A percentile compares a stretch with the other conserved stretches of the same genome.
Conservation (phyloP, 2,797 vertebrate species). For the Ctenopoma kingsleyae region DNA sequence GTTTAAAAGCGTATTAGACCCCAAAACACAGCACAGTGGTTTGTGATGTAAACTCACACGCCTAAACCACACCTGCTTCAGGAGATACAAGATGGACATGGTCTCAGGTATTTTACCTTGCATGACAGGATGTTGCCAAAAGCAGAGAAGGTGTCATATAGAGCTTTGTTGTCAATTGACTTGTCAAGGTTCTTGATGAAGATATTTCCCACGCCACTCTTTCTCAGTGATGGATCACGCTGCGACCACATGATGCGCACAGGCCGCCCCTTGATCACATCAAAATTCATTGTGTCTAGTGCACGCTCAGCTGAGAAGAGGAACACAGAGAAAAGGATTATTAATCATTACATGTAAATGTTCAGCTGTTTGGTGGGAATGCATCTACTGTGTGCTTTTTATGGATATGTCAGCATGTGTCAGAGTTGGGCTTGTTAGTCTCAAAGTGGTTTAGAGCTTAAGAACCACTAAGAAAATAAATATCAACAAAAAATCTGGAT, state of each 20-base stretch:
- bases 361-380: not conserved
- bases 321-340: constrained; percentile 13
- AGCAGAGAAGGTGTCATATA: constrained; percentile 98
- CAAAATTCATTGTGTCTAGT: constrained; percentile 99
- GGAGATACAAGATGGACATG: not conserved
- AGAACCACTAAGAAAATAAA: not conserved
- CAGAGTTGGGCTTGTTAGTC: not conserved
- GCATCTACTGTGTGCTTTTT: not conserved
- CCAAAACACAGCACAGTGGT: too few species aligned
- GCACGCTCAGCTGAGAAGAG: constrained; percentile 91
- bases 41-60: not conserved
- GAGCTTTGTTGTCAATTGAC: constrained; percentile 98
- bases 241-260: constrained; percentile 99
- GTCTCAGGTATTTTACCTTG: constrained; percentile 87
- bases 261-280: constrained; percentile 97
- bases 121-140: constrained; percentile 99
- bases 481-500: not conserved
- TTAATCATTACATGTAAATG: not conserved
- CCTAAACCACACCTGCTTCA: not conserved
- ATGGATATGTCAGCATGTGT: not conserved
- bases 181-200: constrained; percentile 99
- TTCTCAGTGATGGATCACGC: constrained; percentile 96
- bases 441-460: not conserved
- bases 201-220: constrained; percentile 98
- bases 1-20: not conserved